Percentiles rank a stretch among this genome's conserved stretches.
phyloP scores from a whole-genome alignment of 2,113 vertebrate species.

The Trogon surrucura region DNA sequence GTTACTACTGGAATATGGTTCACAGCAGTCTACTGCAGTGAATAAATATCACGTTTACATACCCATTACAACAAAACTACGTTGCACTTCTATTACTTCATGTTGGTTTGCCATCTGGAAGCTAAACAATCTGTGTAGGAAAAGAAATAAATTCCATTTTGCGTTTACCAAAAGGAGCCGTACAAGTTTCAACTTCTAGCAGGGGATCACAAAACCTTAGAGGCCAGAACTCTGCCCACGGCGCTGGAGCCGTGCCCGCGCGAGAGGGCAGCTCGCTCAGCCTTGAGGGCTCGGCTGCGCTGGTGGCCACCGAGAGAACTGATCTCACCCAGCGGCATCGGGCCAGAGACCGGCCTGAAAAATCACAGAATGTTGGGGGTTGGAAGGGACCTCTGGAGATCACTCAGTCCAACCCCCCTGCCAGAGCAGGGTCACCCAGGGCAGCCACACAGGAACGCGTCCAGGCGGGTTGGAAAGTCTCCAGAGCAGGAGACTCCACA shows the following conservation, averaged over 20 bases:
- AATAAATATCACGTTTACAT: slow-evolving; percentile 79
- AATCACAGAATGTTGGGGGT: no score
- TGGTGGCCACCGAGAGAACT: fast-evolving
- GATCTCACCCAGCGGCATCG: fast-evolving
- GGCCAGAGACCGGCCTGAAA: background rate
- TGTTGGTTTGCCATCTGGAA: slow-evolving; percentile 79
- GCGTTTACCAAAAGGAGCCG: slow-evolving; percentile 63
- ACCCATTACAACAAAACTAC: slow-evolving; percentile 68
- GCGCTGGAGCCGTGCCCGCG: slow-evolving; percentile 4
- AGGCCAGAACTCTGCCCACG: slow-evolving; percentile 36
- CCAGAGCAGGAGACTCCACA: no score
- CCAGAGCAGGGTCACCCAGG: no score
- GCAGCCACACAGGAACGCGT: no score
- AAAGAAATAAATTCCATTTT: slow-evolving; percentile 61
- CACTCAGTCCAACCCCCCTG: no score
- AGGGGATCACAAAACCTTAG: slow-evolving; percentile 31
- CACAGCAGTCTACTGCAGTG: slow-evolving; percentile 70
- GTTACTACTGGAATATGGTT: slow-evolving; percentile 59
- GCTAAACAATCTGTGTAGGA: slow-evolving; percentile 66
- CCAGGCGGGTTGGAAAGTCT: no score
- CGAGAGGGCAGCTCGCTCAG: background rate
- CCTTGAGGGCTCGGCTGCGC: background rate
- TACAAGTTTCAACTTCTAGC: slow-evolving; percentile 49
- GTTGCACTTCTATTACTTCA: slow-evolving; percentile 66
- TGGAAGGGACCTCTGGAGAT: no score